phyloP scores from a whole-genome alignment of 2,888 invertebrate species.

The Argynnis bischoffii region DNA sequence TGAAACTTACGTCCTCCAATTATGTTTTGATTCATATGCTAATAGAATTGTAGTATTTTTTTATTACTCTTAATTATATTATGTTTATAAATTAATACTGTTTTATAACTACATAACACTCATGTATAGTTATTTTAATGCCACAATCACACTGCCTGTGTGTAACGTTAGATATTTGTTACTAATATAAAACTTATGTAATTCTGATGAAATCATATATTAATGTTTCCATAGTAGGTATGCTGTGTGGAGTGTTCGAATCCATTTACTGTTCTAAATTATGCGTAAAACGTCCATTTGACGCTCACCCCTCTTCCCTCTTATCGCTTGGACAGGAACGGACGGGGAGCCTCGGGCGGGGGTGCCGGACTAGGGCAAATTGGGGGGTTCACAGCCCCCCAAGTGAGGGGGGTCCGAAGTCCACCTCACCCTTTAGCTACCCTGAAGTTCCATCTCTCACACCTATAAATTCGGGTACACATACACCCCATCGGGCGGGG shows the following conservation, averaged over 20 bases:
- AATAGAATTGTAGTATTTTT: too few species aligned
- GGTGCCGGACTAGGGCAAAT: slow-evolving; percentile 81
- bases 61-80: too few species aligned
- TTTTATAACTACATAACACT: too few species aligned
- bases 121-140: too few species aligned
- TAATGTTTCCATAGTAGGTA: slow-evolving; percentile 56
- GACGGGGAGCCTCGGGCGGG: slow-evolving; percentile 76
- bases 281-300: slow-evolving; percentile 84
- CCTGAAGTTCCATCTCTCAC: slow-evolving; percentile 83
- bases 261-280: slow-evolving; percentile 84
- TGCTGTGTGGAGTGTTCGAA: slow-evolving; percentile 79
- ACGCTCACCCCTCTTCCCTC: slow-evolving; percentile 81
- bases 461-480: slow-evolving; percentile 80
- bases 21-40: too few species aligned
- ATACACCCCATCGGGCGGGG: slow-evolving; percentile 77
- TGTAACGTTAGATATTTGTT: background rate
- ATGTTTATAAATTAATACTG: too few species aligned
- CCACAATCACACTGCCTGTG: too few species aligned
- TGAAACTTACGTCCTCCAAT: too few species aligned
- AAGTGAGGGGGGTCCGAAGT: slow-evolving; percentile 78
- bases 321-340: slow-evolving; percentile 81
- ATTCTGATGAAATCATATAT: slow-evolving; percentile 29
- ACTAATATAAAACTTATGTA: background rate
- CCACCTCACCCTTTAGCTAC: slow-evolving; percentile 82
- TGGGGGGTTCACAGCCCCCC: slow-evolving; percentile 73